phyloP scores from a whole-genome alignment of 2,888 invertebrate species.

The Graphium colonna region DNA sequence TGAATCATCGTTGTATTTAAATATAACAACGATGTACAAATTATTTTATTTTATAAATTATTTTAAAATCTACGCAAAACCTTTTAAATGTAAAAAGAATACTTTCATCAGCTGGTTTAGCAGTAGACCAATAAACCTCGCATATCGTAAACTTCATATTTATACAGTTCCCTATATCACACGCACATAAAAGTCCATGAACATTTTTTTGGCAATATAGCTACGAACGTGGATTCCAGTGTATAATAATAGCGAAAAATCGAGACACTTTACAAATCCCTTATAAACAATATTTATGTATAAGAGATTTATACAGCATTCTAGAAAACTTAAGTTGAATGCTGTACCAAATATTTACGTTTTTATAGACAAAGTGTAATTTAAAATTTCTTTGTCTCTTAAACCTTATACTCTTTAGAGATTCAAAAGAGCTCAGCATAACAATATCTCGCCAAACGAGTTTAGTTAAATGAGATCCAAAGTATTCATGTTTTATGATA shows the following conservation, averaged over 20 bases:
- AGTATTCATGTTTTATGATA: neutral
- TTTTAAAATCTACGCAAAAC: too few relatives aligned
- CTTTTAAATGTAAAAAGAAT: too few relatives aligned
- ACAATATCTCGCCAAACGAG: neutral
- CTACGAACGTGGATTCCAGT: neutral
- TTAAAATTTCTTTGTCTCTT: too few relatives aligned
- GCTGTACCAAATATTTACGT: too few relatives aligned
- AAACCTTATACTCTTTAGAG: too few relatives aligned
- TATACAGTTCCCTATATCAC: neutral
- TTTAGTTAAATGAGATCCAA: neutral
- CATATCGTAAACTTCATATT: conserved; percentile 3
- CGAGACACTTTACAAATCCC: conserved; percentile 9
- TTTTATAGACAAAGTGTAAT: neutral
- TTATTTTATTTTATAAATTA: too few relatives aligned
- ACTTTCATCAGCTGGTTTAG: too few relatives aligned
- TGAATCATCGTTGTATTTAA: too few relatives aligned
- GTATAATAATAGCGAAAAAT: conserved; percentile 14
- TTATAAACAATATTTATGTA: conserved; percentile 16
- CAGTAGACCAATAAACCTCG: too few relatives aligned
- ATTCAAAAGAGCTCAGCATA: too few relatives aligned
- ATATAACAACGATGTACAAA: too few relatives aligned
- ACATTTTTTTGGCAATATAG: too few relatives aligned
- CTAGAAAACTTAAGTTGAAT: neutral
- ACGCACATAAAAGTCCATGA: neutral
- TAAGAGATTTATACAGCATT: conserved; percentile 1